phyloP scores from a whole-genome alignment of 2,888 invertebrate species.

The Tachina grossa region DNA sequence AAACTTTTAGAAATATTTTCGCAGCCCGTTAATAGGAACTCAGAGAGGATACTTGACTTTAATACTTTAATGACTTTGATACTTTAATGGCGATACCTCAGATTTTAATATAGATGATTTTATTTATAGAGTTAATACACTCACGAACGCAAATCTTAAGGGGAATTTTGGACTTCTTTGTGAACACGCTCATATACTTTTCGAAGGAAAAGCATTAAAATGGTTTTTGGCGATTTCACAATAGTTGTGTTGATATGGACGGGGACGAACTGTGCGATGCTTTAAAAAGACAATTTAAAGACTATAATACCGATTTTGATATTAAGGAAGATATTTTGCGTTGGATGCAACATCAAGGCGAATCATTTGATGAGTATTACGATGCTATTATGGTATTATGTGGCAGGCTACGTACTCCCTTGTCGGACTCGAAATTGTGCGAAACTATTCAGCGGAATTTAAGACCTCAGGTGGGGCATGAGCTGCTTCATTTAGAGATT shows the following conservation, averaged over 20 bases:
- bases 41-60: background rate
- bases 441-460: background rate
- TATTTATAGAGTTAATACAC: background rate
- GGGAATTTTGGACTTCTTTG: background rate
- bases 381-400: background rate
- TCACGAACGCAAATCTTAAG: background rate
- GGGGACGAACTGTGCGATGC: background rate
- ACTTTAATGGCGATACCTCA: background rate
- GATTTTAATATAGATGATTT: background rate
- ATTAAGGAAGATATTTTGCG: background rate
- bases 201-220: background rate
- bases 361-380: conserved; percentile 3
- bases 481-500: conserved; percentile 6
- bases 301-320: conserved; percentile 5
- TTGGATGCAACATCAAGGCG: background rate
- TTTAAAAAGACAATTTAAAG: background rate
- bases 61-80: too few relatives aligned
- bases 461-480: background rate
- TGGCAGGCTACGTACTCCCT: background rate
- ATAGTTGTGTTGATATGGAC: background rate
- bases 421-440: background rate
- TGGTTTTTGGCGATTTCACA: conserved; percentile 22
- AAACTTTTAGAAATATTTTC: too few relatives aligned
- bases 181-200: background rate
- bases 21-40: too few relatives aligned